These are phyloP conservation scores for Plusia festucae DNA, from an alignment of 2,888 invertebrate species.

Conservation along the genomic window DNA sequence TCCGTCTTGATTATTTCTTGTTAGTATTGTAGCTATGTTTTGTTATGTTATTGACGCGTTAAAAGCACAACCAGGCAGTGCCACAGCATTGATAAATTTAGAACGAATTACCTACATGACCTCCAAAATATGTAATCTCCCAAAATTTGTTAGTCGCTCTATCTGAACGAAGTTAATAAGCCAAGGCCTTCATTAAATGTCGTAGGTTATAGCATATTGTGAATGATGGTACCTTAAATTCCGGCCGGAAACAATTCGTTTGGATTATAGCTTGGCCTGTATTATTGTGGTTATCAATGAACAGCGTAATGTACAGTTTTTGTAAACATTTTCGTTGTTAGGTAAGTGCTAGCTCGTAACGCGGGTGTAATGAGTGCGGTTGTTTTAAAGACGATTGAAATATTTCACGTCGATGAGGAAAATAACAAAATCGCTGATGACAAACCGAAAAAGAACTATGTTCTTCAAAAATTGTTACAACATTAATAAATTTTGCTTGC, in stretches of 20 bases:
- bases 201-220: constrained; percentile 16
- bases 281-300: constrained; percentile 59
- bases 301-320: constrained; percentile 55
- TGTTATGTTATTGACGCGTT: background rate
- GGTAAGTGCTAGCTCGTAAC: constrained; percentile 54
- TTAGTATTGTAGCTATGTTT: background rate
- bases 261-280: constrained; percentile 44
- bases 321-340: constrained; percentile 64
- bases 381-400: constrained; percentile 17
- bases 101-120: constrained; percentile 42
- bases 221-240: constrained; percentile 27
- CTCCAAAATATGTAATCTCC: constrained; percentile 46
- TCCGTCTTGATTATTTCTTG: constrained; percentile 11
- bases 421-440: background rate
- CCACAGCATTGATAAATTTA: constrained; percentile 27
- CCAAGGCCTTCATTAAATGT: constrained; percentile 38
- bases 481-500: too few relatives aligned
- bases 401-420: background rate
- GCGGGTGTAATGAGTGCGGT: constrained; percentile 30
- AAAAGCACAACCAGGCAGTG: background rate
- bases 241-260: constrained; percentile 55
- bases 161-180: constrained; percentile 49
- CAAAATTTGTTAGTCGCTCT: constrained; percentile 33
- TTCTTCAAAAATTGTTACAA: background rate
- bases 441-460: background rate